Base-by-base conservation (phyloP, 2,113 vertebrate species). In the Trinectes maculatus region DNA sequence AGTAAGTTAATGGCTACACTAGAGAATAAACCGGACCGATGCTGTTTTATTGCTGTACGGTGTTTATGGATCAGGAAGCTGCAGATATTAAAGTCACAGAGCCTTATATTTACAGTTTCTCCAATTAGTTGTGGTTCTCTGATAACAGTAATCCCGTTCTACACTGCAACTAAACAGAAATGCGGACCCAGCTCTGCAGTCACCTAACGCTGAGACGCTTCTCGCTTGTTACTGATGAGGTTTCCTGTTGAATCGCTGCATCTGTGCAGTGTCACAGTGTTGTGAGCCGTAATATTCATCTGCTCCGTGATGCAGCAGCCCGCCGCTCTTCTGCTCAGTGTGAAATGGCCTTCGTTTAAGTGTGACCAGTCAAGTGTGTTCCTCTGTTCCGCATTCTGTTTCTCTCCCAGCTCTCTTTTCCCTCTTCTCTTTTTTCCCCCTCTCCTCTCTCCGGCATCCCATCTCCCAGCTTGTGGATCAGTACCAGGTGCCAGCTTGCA, bases 401-500 rank as follows among this genome's bases (percentile, higher is more conserved):
- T 18, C 21, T 52, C 48, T 64, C 53, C 21, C 62, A 8, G 34
- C 49, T 12, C 4, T 19, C 18, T 22, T 13, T 22, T 13, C 6
- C 12, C 51, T n/a, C 34, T 52, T 8, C 6, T 48, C 43, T 34
- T 24, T 5, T 22, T 22, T 13, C 3, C 4, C 5, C 16, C 9
- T 10, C 19, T 18, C 8, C 49, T 26, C 49, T 31, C 68, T 60
- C 57, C 58, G 55, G 31, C 68, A 44, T 22, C 40, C 36, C 12
- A 8, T 48, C 56, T 13, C 28, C 49, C 9, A 13, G 28, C 19
- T 70, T 37, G 29, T 74, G 80, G 65, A 79, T 46, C 73, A 69
- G 79, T 55, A 87, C 72, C 72, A 58, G 31, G 34, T 39, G 19
- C 70, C 71, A 67, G 55, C 83, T 89, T 65, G 44, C 44, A 12